Evolutionary conservation across 92 coral and sea anemone species (phyloP).

Genomic region (Palythoa grandis): DNA sequence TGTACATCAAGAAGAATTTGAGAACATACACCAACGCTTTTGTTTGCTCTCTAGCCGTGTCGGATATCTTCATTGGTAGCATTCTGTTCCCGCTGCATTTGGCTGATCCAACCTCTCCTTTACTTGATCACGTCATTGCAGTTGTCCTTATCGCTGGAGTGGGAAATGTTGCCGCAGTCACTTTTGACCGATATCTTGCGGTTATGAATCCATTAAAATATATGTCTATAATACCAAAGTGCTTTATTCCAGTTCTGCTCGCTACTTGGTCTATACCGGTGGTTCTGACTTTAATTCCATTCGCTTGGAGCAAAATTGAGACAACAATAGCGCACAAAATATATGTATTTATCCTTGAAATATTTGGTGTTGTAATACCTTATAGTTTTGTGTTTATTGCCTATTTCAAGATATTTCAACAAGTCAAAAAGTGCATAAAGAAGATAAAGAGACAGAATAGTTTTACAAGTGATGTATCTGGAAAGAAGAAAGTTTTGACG

Average conservation of each 20-base stretch:
- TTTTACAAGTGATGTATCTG: constrained; percentile 35
- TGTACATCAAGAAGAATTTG: constrained; percentile 63
- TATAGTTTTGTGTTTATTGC: constrained; percentile 64
- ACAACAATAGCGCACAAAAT: constrained; percentile 57
- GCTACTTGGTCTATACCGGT: constrained; percentile 71
- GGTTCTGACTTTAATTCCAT: constrained; percentile 62
- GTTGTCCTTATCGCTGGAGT: constrained; percentile 75
- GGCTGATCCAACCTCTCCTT: constrained; percentile 60
- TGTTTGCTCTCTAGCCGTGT: constrained; percentile 76
- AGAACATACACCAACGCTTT: constrained; percentile 76
- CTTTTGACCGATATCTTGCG: constrained; percentile 78
- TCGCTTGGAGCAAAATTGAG: constrained; percentile 66
- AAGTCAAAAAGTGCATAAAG: constrained; percentile 58
- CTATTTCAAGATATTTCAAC: constrained; percentile 61
- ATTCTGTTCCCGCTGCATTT: constrained; percentile 72
- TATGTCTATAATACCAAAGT: constrained; percentile 58
- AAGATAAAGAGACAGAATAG: constrained; percentile 46
- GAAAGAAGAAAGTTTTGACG: constrained; percentile 44
- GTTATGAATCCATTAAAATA: constrained; percentile 65
- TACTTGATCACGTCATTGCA: constrained; percentile 62
- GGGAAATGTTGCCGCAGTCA: constrained; percentile 75
- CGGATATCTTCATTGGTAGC: constrained; percentile 76
- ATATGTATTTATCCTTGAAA: constrained; percentile 62
- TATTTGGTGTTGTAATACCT: constrained; percentile 70
- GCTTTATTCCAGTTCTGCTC: constrained; percentile 49